Evolutionary conservation across 2,113 vertebrate species (phyloP), one percentile per base, ranked within the genome.

Genomic region (Spea multiplicata): DNA sequence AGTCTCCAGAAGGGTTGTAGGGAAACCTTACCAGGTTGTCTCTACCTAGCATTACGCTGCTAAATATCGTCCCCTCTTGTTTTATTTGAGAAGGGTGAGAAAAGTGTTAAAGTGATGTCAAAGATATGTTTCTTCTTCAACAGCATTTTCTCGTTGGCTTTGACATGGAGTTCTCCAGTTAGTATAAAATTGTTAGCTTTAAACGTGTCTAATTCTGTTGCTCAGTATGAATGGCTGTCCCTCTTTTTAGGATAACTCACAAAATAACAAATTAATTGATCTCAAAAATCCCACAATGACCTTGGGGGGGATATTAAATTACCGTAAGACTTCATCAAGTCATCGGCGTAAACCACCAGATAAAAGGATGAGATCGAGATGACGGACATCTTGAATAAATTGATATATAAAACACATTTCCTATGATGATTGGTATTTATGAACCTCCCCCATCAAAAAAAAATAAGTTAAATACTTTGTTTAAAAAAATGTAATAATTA

Each of bases 261-360:
- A 69, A 68, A 59, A 69, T 77, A 67, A 30, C 66, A 67, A 47
- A 6, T 44, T n/a, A 7, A 44, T 10, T 30, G 2, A 13, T 8
- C 14, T 13, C 55, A 57, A 57, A 52, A 59, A 59, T 12, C 9
- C 55, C 14, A 13, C 5, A 49, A 17, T 70, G 75, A 70, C 75
- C 75, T 77, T 71, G 48, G 66, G 75, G 66, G 62, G 66, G 30
- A 69, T 59, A 6, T 77, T 52, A 70, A 76, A 77, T 77, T 77
- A n/a, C n/a, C n/a, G n/a, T n/a, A 77, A 55, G 48, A 59, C 66
- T 62, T 62, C 55, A 50, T 50, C 5, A 64, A 64, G 61, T 5
- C 55, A 13, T 59, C 55, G 14, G 9, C 52, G 8, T 52, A 8
- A 12, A 46, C 75, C 70, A 13, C 13, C 61, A 70, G 66, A 44